Evolutionary conservation across 2,113 vertebrate genomes (phyloP), one percentile per base, ranked within the genome.

Genomic region (human (Homo sapiens)): DNA sequence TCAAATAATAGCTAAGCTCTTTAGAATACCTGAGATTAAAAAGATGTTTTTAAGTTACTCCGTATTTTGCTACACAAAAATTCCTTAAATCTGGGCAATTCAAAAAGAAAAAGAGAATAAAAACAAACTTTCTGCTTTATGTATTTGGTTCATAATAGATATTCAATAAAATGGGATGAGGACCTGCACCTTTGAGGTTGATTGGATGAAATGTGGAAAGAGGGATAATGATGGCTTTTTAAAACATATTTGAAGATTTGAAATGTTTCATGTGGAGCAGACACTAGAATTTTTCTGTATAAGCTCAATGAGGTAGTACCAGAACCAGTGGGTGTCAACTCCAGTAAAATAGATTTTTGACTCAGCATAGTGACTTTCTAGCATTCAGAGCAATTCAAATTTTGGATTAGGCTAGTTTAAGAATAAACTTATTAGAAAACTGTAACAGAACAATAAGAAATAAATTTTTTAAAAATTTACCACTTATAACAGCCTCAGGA

Each of bases 161-260:
- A 66, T 13, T 76, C n/a, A 78, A 3, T 89, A 59, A 95, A 97
- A 68, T n/a, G 89, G n/a, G 38, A 78, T 81, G 73, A 92, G 35
- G 16, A 50, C 38, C 22, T 75, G 23, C 70, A 95, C 91, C 20
- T 50, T 82, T 79, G 48, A 96, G 9, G 76, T 64, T 83, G 3
- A 25, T 48, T 80, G 6, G 48, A 48, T 88, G 38, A 90, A 75
- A 78, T 68, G 12, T 52, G 40, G 89, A 75, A 93, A 75, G 82
- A 82, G 4, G 27, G 45, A 59, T 40, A 18, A 70, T 59, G 32
- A 43, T 78, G 38, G 23, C 35, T 66, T 80, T 57, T 76, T 5
- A 10, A 27, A 72, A 88, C 66, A n/a, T 52, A 57, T 75, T 76
- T 81, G 43, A 89, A 82, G 83, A 70, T 75, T 75, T 76, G 27